Evolutionary conservation across 2,113 vertebrate genomes (phyloP), one percentile per base, ranked within the genome.

Genomic region (Campylomormyrus tamandua): DNA sequence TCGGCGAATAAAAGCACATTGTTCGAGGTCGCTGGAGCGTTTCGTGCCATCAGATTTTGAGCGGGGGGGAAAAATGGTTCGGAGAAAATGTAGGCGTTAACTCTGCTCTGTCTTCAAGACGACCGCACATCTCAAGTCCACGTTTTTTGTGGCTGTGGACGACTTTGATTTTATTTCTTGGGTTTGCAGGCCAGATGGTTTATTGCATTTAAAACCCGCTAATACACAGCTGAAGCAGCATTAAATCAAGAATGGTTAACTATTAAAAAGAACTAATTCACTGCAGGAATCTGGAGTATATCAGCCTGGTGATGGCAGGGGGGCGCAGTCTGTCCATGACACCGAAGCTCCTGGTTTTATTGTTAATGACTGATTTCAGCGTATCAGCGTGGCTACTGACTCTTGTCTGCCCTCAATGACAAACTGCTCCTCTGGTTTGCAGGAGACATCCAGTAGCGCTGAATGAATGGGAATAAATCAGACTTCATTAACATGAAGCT

Each of bases 1-100:
- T 95, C 93, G 85, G 91, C 70, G 91, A 91, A 94, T 93, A 95
- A 93, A 92, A 93, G 92, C 89, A 94, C 95, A 95, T 95, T 95
- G 94, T 96, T 95, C 90, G 39, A 90, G 91, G 93, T 94, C 84
- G 91, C 93, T 86, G 91, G 84, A 83, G 91, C 92, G 92, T 92
- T 94, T 94, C 93, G 92, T 95, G 94, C 94, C 94, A 95, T 95
- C 95, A 91, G 92, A 92, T 91, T 92, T 90, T 90, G 89, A 92
- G 21, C 11, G 9, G 5, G 88, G 53, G 11, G 42, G 42, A 62
- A 85, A 83, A 56, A 88, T 70, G 49, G 35, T 70, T 49, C 17
- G 58, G 19, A 58, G 90, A 92, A 92, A 93, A 90, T 90, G 92
- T 80, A 89, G 92, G 91, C 84, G 87, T 66, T 53, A 56, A 42